These are phyloP conservation scores for Cyrtodaria siliqua DNA, from an alignment of 2,888 invertebrate genomes.

Conservation along the genomic window DNA sequence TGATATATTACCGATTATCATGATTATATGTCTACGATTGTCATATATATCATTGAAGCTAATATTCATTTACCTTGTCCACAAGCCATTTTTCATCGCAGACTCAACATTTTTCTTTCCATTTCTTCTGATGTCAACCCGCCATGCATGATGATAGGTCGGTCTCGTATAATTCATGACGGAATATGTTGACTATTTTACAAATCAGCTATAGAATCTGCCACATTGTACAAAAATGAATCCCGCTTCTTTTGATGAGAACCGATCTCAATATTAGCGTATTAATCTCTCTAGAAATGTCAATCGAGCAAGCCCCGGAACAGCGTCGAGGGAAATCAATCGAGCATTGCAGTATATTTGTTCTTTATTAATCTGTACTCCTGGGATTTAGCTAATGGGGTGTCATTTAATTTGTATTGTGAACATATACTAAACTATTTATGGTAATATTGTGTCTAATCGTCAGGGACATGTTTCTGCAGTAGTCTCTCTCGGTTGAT, in stretches of 20 bases:
- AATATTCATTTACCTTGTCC: too few species aligned
- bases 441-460: conserved; percentile 61
- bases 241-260: conserved; percentile 37
- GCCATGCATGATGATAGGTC: conserved; percentile 1
- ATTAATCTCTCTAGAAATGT: conserved; percentile 52
- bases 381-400: conserved; percentile 53
- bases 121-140: conserved; percentile 15
- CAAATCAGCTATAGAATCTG: conserved; percentile 21
- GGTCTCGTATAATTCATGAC: conserved; percentile 20
- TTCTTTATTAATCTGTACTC: conserved; percentile 59
- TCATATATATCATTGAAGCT: too few species aligned
- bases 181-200: conserved; percentile 29
- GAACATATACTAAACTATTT: conserved; percentile 68
- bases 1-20: too few species aligned
- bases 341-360: conserved; percentile 58
- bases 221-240: conserved; percentile 32
- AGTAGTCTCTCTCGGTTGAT: conserved; percentile 23
- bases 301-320: conserved; percentile 35
- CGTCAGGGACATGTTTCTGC: conserved; percentile 31
- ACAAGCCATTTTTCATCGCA: neutral
- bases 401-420: conserved; percentile 68
- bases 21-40: too few species aligned
- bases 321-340: conserved; percentile 62
- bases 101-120: conserved; percentile 31
- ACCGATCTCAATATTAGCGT: conserved; percentile 48